Conservation (phyloP, 1,140 invertebrate species). For the Steinernema khuongi region DNA sequence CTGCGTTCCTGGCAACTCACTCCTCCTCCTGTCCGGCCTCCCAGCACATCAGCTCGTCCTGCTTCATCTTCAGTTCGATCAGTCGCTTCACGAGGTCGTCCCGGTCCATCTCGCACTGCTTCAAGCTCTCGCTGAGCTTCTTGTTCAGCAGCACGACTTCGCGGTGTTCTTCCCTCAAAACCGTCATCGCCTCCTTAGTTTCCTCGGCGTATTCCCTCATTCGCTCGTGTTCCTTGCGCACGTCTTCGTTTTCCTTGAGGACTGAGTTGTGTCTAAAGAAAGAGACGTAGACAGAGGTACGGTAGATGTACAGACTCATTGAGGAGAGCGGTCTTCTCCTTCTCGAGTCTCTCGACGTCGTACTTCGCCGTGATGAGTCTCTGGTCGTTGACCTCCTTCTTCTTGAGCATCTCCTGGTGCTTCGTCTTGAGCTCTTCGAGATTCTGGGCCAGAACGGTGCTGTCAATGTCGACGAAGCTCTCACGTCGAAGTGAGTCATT, state of each 20-base stretch:
- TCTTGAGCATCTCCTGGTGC: neutral
- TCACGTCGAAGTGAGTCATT: neutral
- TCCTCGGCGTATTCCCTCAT: neutral
- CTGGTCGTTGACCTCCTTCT: conserved; percentile 5
- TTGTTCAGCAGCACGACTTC: neutral
- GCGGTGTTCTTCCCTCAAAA: neutral
- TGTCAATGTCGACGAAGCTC: neutral
- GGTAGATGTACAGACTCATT: no score
- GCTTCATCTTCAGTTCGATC: neutral
- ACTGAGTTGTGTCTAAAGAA: neutral
- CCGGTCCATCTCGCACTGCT: neutral
- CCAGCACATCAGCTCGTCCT: neutral
- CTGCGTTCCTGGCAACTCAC: neutral
- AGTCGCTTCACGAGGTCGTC: neutral
- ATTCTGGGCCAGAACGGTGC: neutral
- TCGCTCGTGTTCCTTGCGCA: neutral
- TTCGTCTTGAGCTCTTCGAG: neutral
- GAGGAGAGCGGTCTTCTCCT: neutral
- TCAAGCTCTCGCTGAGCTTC: neutral
- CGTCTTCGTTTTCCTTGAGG: neutral
- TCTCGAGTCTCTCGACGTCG: neutral
- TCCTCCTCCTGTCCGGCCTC: neutral
- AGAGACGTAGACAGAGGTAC: neutral
- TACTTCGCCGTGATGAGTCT: conserved; percentile 1
- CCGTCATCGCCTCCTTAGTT: neutral